These are phyloP conservation scores for Tribolium castaneum DNA, from an alignment of 1,140 invertebrate genomes.

Conservation along the genomic window DNA sequence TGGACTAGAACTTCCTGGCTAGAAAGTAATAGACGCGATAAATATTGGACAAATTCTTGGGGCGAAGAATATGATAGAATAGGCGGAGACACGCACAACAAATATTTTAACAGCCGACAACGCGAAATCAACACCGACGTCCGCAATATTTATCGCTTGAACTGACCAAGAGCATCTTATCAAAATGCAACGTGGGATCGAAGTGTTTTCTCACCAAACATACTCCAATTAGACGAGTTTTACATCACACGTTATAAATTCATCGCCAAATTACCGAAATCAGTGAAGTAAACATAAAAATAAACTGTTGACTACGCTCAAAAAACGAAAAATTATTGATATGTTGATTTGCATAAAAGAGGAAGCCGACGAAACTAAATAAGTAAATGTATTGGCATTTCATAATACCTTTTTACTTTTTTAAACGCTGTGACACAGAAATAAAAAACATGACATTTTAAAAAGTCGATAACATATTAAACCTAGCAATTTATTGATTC, in stretches of 20 bases:
- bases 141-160: background rate
- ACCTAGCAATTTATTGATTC: background rate
- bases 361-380: background rate
- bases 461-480: background rate
- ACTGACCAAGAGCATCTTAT: background rate
- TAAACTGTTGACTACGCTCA: background rate
- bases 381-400: background rate
- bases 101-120: background rate
- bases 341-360: background rate
- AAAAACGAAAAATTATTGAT: background rate
- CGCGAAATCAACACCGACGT: background rate
- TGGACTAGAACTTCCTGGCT: slow-evolving; percentile 13
- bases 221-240: too few species aligned
- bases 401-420: background rate
- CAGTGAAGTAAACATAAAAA: background rate
- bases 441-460: background rate
- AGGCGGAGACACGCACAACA: background rate
- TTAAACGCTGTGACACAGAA: background rate
- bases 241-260: background rate
- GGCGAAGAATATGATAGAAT: background rate
- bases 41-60: background rate
- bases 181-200: background rate
- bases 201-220: background rate
- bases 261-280: background rate
- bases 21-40: background rate